Base-by-base conservation (phyloP, 2,888 invertebrate genomes). In the Macrosiphum euphorbiae region DNA sequence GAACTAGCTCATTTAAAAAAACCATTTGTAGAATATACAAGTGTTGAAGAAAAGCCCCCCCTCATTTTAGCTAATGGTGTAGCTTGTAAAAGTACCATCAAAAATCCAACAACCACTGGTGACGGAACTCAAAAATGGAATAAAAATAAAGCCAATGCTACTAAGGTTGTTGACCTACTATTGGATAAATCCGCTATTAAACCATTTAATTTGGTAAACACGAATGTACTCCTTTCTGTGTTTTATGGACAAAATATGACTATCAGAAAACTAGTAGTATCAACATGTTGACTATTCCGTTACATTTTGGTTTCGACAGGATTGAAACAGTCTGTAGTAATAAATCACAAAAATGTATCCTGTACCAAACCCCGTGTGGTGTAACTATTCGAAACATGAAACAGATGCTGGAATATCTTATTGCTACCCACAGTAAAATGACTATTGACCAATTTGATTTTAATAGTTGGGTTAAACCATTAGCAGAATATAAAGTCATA, bases 231-330 rank as follows among this genome's bases (percentile, higher is more conserved):
- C 96, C 96, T 0, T 95, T 93, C 7, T 97, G 96, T 95, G 94
- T 96, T 7, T 95, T 95, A 47, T 95, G 95, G 94, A 94, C 95
- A n/a, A 95, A 95, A 0, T 96, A 96, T 94, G 95, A 96, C 92
- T 96, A 97, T 0, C 97, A 97, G 50, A 97, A 97, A 67, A 95
- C 97, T 0, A 96, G 97, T 50, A 97, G 97, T 0, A 97, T 98
- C 95, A 98, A 98, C 95, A 98, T 98, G 0, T 96, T 99, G 5
- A 97, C 98, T 0, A 98, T 98, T 95, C 99, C 99, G 0, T 96
- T 99, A 92, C 96, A 98, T 0, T 98, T 97, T 95, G 98, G 98
- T 0, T 99, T 98, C 92, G 90, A 92, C 89, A 95, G 95, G 95
- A 95, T 94, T 88, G 0, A 90, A 3, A 11, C 11, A 35, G 2